Conservation (phyloP, 2,888 invertebrate species). For the Noctua janthina region DNA sequence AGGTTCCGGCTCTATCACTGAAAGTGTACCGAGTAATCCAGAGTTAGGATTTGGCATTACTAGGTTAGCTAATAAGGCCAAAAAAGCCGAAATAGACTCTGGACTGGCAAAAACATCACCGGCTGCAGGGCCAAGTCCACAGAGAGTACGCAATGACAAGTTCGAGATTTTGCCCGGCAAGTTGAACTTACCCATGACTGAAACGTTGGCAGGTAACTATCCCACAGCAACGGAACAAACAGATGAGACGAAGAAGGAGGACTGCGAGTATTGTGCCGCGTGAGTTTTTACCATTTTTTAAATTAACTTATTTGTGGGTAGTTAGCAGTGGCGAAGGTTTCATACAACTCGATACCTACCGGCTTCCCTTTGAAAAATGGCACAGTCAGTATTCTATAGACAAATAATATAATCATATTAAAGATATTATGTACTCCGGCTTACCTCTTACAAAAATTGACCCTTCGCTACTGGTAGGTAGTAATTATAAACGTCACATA, state of each 20-base stretch:
- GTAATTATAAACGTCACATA: background rate
- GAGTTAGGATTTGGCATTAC: constrained; percentile 48
- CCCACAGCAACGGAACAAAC: background rate
- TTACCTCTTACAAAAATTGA: no score
- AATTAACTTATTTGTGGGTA: background rate
- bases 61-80: constrained; percentile 12
- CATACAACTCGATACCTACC: no score
- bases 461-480: no score
- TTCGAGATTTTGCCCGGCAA: background rate
- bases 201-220: background rate
- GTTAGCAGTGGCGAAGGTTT: no score
- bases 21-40: constrained; percentile 44
- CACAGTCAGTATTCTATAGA: no score
- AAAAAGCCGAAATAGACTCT: background rate
- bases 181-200: constrained; percentile 11
- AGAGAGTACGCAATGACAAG: background rate
- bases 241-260: constrained; percentile 3
- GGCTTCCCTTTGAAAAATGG: no score
- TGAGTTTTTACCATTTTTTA: constrained; percentile 18
- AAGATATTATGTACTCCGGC: no score
- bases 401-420: no score
- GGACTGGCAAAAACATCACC: background rate
- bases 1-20: background rate
- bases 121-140: no score
- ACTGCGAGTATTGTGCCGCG: constrained; percentile 39